These are phyloP conservation scores for Rhodinocichla rosea DNA, from an alignment of 2,113 vertebrate species.

Conservation along the genomic window DNA sequence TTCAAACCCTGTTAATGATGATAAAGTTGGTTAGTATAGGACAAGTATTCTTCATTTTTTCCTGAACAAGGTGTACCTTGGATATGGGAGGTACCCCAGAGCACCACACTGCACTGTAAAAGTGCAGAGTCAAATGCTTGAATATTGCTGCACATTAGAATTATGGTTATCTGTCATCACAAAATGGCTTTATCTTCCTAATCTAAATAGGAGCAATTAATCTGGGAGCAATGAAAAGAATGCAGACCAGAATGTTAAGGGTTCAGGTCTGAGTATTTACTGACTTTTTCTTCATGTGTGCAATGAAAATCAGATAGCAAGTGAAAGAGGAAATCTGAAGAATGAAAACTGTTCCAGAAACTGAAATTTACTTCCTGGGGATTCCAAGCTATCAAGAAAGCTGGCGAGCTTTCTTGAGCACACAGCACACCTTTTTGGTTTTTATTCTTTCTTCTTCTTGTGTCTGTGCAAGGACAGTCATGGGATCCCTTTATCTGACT, in stretches of 20 bases:
- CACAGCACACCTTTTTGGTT: fast-evolving
- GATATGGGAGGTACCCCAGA: background rate
- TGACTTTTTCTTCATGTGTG: background rate
- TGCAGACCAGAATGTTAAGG: background rate
- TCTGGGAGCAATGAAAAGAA: background rate
- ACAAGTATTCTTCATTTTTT: background rate
- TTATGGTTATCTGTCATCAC: background rate
- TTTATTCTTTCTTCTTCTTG: background rate
- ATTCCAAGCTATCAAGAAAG: background rate
- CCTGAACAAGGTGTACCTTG: background rate
- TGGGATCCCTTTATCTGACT: background rate
- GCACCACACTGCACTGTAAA: background rate
- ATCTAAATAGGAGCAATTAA: background rate
- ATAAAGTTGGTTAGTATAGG: background rate
- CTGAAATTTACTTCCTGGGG: background rate
- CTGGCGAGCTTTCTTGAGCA: background rate
- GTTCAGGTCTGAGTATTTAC: background rate
- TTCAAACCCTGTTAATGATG: background rate
- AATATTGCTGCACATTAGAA: background rate
- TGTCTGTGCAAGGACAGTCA: background rate
- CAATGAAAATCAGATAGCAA: background rate
- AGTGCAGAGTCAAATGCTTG: background rate
- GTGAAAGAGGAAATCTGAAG: background rate
- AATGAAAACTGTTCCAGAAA: background rate
- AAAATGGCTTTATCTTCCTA: background rate